Evolutionary conservation across 2,797 vertebrate species (phyloP).

Genomic region (Knipowitschia caucasica): DNA sequence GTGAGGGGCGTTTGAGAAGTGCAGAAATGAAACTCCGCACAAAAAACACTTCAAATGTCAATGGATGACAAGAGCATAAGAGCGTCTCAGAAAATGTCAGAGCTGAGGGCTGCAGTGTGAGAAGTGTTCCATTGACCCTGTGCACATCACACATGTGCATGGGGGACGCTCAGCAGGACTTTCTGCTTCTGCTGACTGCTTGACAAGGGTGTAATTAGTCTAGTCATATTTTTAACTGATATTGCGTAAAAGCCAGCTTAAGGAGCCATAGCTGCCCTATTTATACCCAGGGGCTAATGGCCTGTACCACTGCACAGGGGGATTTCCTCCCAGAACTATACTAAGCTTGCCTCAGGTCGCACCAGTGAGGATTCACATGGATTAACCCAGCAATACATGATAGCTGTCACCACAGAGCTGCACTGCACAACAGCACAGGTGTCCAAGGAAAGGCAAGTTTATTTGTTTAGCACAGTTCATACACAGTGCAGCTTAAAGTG

Average conservation of each 20-base stretch:
- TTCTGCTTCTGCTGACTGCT: constrained; percentile 62
- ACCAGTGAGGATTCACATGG: constrained; percentile 69
- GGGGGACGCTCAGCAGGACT: constrained; percentile 37
- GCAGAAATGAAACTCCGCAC: constrained; percentile 50
- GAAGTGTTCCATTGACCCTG: constrained; percentile 26
- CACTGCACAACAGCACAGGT: too few relatives aligned
- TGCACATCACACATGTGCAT: constrained; percentile 11
- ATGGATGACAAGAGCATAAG: constrained; percentile 49
- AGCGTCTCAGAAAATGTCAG: constrained; percentile 49
- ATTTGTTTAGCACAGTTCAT: too few relatives aligned
- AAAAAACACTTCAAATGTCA: constrained; percentile 59
- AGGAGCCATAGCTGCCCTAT: constrained; percentile 73
- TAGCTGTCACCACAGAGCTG: constrained; percentile 42
- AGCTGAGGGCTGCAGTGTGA: constrained; percentile 33
- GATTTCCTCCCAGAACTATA: constrained; percentile 74
- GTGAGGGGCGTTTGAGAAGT: constrained; percentile 32
- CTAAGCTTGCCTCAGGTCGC: constrained; percentile 71
- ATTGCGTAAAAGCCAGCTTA: constrained; percentile 78
- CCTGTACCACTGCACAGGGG: constrained; percentile 65
- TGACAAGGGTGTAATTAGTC: constrained; percentile 71
- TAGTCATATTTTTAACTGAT: constrained; percentile 80
- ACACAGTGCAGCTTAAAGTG: too few relatives aligned
- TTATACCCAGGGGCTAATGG: constrained; percentile 75
- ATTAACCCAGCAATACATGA: constrained; percentile 72
- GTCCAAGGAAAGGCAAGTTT: too few relatives aligned